phyloP scores from a whole-genome alignment of 2,888 invertebrate species.

The Orthosia cruda region DNA sequence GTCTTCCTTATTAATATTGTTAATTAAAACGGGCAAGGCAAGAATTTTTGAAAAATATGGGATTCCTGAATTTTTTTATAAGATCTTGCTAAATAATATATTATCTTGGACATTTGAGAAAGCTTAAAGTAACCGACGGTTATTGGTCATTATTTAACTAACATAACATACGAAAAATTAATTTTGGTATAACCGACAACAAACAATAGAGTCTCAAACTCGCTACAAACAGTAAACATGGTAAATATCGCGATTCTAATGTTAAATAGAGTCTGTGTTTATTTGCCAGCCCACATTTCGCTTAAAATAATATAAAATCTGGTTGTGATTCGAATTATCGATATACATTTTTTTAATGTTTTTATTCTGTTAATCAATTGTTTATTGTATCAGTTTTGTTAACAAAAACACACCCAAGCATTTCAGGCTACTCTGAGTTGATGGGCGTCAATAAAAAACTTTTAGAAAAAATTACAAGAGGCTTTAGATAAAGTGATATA shows the following conservation, averaged over 20 bases:
- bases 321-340: background rate
- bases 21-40: background rate
- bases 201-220: background rate
- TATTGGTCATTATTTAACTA: no score
- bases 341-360: no score
- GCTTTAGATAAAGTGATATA: no score
- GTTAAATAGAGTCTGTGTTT: background rate
- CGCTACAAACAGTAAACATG: no score
- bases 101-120: background rate
- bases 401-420: background rate
- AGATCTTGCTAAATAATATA: background rate
- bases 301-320: background rate
- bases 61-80: background rate
- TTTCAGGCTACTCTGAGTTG: background rate
- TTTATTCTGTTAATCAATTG: background rate
- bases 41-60: background rate
- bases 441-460: background rate
- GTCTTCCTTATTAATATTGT: slow-evolving; percentile 31
- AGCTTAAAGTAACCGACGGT: background rate
- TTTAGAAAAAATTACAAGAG: no score
- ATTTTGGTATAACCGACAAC: background rate
- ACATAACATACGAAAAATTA: no score
- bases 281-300: no score
- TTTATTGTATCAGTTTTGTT: background rate
- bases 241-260: no score